Evolutionary conservation across 2,797 vertebrate genomes (phyloP).

Genomic region (Anabas testudineus): DNA sequence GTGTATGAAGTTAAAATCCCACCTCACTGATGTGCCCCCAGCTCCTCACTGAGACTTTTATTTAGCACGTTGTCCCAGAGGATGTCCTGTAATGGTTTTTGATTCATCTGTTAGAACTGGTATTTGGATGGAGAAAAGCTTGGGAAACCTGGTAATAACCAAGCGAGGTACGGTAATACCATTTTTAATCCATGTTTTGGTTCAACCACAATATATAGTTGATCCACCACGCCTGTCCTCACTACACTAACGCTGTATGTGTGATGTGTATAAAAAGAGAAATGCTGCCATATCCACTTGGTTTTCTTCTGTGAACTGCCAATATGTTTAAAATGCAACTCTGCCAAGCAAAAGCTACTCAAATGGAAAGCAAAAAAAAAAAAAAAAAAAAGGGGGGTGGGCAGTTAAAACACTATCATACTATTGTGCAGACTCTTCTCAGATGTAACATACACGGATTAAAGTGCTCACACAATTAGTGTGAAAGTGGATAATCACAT

Average conservation of each 20-base stretch:
- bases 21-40: too few species aligned
- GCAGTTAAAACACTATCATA: slow-evolving; percentile 35
- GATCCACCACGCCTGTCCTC: slow-evolving; percentile 51
- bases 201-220: too few species aligned
- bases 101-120: too few species aligned
- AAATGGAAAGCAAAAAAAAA: slow-evolving; percentile 43
- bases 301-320: slow-evolving; percentile 37
- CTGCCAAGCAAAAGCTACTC: slow-evolving; percentile 33
- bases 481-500: slow-evolving; percentile 59
- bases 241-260: slow-evolving; percentile 48
- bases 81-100: too few species aligned
- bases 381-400: too few species aligned
- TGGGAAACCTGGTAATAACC: too few species aligned
- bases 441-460: slow-evolving; percentile 51
- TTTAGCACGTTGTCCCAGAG: too few species aligned
- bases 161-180: slow-evolving; percentile 62
- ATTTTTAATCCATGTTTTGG: slow-evolving; percentile 70
- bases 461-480: slow-evolving; percentile 49
- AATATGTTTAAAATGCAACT: slow-evolving; percentile 48
- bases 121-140: too few species aligned
- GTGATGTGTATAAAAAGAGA: slow-evolving; percentile 67
- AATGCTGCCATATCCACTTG: slow-evolving; percentile 61
- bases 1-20: too few species aligned
- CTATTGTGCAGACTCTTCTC: slow-evolving; percentile 45
- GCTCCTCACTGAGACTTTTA: too few species aligned